Evolutionary conservation across 2,888 invertebrate genomes (phyloP), one percentile per base, ranked within the genome.

Genomic region (Rhogogaster chlorosoma): DNA sequence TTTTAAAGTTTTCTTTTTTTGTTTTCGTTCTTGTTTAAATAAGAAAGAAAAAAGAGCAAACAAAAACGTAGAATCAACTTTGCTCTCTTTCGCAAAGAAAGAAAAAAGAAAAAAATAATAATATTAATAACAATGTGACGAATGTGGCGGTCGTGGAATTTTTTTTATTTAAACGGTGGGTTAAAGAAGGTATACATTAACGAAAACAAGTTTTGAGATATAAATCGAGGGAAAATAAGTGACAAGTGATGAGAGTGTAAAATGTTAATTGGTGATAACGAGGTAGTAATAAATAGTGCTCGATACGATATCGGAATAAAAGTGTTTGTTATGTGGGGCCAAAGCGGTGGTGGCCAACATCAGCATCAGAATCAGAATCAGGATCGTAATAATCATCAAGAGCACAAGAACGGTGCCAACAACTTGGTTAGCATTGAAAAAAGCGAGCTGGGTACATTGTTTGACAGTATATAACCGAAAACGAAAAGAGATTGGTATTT

Each of bases 281-380:
- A 80, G 80, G 57, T 61, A 82, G 42, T 53, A 80, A 85, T 85
- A 70, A 67, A 70, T 36, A 85, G 84, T 82, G 82, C 61, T 64
- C 82, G 82, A 57, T 82, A 82, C 71, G 73, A 77, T 70, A 85
- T 85, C 70, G 84, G 82, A 64, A 70, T 85, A 38, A 80, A 49
- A 67, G 82, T 88, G 87, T 87, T 87, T 89, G 88, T 89, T 89
- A 89, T 89, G 91, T 88, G 89, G 90, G 88, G 90, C 89, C 88
- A 32, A 42, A 61, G 83, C 85, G 73, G 75, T 38, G 83, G 83
- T 83, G 67, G 12, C 38, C 80, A 80, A 61, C 61, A 73, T 38
- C 73, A 12, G n/a, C n/a, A n/a, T 26, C 57, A 78, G 49, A 18
- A 49, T 49, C 49, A 49, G 49, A 18, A 49, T 53, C 53, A 53